Conservation (phyloP, 1,140 invertebrate species). For the Atopsyche davidsoni region DNA sequence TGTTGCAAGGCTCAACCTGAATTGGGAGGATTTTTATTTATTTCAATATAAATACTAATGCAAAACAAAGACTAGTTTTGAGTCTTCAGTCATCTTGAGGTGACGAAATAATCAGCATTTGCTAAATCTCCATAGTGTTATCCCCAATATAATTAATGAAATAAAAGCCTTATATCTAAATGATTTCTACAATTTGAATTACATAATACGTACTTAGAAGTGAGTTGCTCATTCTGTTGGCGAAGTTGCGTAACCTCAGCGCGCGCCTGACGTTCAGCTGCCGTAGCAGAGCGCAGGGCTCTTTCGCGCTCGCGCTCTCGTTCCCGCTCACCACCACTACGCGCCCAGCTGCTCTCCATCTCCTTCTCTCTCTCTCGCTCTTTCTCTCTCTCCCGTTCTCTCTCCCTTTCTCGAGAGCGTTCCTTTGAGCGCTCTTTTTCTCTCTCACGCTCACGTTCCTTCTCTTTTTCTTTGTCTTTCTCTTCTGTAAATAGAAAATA, state of each 20-base stretch:
- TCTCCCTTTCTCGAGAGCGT: constrained; percentile 11
- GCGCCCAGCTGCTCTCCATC: constrained; percentile 48
- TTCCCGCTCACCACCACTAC: constrained; percentile 4
- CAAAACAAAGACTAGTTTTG: too few relatives aligned
- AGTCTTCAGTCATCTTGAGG: too few relatives aligned
- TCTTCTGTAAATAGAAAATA: too few relatives aligned
- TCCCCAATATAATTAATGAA: too few relatives aligned
- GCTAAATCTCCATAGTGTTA: too few relatives aligned
- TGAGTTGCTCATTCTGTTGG: constrained; percentile 76
- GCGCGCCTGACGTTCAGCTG: constrained; percentile 66
- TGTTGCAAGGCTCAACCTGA: constrained; percentile 33
- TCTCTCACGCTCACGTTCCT: constrained; percentile 50
- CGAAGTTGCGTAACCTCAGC: constrained; percentile 71
- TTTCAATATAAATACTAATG: neutral
- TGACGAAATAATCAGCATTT: too few relatives aligned
- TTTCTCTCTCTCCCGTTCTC: constrained; percentile 20
- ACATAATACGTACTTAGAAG: constrained; percentile 68
- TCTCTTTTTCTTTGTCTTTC: constrained; percentile 43
- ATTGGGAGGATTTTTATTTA: neutral
- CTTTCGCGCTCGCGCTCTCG: constrained; percentile 10
- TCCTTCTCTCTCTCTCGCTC: constrained; percentile 47
- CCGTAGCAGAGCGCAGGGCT: constrained; percentile 42
- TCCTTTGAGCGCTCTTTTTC: constrained; percentile 50
- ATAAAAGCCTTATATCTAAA: too few relatives aligned
- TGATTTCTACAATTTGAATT: too few relatives aligned